Evolutionary conservation across 2,888 invertebrate species (phyloP).

Genomic region (Diaphora mendica): DNA sequence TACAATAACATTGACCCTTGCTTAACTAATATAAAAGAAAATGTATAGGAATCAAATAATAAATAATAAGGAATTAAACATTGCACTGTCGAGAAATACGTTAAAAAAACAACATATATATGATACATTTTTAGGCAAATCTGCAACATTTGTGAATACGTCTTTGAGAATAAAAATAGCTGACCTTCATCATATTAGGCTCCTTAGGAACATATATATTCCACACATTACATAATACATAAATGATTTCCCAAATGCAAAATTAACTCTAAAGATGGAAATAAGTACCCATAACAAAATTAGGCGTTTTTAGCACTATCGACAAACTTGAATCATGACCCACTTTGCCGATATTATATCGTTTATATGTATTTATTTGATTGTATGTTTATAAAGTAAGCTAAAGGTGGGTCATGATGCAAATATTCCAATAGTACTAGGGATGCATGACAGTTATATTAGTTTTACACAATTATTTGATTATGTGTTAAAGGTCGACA

Average conservation of each 20-base stretch:
- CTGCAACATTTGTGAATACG: not conserved
- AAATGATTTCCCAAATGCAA: slow-evolving; percentile 41
- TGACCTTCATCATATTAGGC: slow-evolving; percentile 40
- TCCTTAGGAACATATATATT: slow-evolving; percentile 43
- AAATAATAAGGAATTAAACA: not conserved
- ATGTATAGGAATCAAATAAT: not conserved
- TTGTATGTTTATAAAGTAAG: too few species aligned
- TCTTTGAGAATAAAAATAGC: slow-evolving; percentile 27
- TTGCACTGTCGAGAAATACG: not conserved
- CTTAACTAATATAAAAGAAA: not conserved
- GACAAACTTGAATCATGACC: too few species aligned
- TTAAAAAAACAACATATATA: too few species aligned
- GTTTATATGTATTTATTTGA: not conserved
- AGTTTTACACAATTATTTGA: slow-evolving; percentile 12
- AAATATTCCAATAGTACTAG: too few species aligned
- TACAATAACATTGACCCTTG: not conserved
- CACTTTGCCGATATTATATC: too few species aligned
- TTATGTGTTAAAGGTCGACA: slow-evolving; percentile 24
- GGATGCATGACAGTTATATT: slow-evolving; percentile 1
- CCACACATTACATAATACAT: slow-evolving; percentile 23
- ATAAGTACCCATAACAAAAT: not conserved
- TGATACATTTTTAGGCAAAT: not conserved
- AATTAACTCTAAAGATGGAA: slow-evolving; percentile 24
- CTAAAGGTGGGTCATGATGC: too few species aligned
- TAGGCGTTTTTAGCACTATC: too few species aligned